Evolutionary conservation across 2,113 vertebrate genomes (phyloP).

Genomic region (Dasyurus viverrinus): DNA sequence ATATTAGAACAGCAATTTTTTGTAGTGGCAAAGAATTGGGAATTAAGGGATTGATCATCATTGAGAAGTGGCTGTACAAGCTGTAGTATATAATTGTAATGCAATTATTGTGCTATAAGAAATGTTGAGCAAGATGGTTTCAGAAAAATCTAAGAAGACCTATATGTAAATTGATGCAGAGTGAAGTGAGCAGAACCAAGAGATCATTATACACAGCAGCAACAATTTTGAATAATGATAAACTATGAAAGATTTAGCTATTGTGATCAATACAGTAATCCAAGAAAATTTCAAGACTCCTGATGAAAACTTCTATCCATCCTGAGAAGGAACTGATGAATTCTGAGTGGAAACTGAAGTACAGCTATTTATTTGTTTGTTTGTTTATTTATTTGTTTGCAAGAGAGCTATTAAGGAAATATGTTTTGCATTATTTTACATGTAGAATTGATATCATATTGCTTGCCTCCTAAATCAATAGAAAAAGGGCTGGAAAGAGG

Average conservation of each 20-base stretch:
- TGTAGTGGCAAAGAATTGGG: neutral
- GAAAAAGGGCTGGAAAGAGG: too few species aligned
- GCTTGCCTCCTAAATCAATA: too few species aligned
- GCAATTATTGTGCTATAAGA: neutral
- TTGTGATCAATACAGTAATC: neutral
- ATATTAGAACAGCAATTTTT: neutral
- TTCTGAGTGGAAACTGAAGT: too few species aligned
- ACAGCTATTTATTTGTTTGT: too few species aligned
- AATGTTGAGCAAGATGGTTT: neutral
- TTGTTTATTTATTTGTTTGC: too few species aligned
- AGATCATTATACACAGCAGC: neutral
- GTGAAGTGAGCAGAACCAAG: neutral
- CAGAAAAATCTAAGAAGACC: neutral
- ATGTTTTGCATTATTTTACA: too few species aligned
- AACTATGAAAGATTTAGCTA: neutral
- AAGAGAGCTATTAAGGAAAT: too few species aligned
- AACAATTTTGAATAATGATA: neutral
- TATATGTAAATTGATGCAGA: neutral
- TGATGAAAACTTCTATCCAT: too few species aligned
- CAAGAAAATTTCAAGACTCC: too few species aligned
- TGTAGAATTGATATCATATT: too few species aligned
- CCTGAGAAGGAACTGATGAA: too few species aligned
- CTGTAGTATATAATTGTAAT: neutral
- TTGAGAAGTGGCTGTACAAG: neutral
- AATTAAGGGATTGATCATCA: neutral